These are phyloP conservation scores for Globodera ellingtonae DNA, from an alignment of 1,140 invertebrate genomes.

Conservation along the genomic window DNA sequence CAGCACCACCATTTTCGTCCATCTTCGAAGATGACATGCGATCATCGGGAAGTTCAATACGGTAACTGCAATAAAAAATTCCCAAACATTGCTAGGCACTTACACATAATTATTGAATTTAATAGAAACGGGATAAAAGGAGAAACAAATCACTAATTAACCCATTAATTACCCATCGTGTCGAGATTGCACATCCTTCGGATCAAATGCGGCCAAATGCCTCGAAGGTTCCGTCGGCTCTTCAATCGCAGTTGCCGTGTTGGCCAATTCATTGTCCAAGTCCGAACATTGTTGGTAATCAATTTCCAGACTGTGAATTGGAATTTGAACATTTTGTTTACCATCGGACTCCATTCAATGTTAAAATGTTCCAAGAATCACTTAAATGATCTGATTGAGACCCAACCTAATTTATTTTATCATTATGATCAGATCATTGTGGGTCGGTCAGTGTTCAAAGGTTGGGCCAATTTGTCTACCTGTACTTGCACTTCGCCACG, in stretches of 20 bases:
- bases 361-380: neutral
- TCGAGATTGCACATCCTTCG: conserved; percentile 43
- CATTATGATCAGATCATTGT: too few species aligned
- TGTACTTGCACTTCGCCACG: conserved; percentile 92
- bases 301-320: conserved; percentile 52
- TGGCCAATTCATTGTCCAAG: conserved; percentile 52
- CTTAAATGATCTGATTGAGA: too few species aligned
- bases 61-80: conserved; percentile 30
- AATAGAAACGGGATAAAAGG: too few species aligned
- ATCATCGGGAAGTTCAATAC: conserved; percentile 32
- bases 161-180: conserved; percentile 54
- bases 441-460: neutral
- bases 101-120: too few species aligned
- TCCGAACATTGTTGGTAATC: conserved; percentile 63
- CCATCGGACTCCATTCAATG: too few species aligned
- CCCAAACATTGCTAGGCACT: too few species aligned
- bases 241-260: conserved; percentile 23
- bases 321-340: neutral
- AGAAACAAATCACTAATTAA: neutral
- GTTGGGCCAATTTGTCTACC: conserved; percentile 37
- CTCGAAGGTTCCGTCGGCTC: conserved; percentile 32
- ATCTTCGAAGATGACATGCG: neutral
- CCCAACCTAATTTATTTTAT: too few species aligned
- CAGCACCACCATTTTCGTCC: neutral
- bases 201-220: conserved; percentile 59